These are phyloP conservation scores for Epinotia brunnichana DNA, from an alignment of 2,888 invertebrate genomes.

Conservation along the genomic window DNA sequence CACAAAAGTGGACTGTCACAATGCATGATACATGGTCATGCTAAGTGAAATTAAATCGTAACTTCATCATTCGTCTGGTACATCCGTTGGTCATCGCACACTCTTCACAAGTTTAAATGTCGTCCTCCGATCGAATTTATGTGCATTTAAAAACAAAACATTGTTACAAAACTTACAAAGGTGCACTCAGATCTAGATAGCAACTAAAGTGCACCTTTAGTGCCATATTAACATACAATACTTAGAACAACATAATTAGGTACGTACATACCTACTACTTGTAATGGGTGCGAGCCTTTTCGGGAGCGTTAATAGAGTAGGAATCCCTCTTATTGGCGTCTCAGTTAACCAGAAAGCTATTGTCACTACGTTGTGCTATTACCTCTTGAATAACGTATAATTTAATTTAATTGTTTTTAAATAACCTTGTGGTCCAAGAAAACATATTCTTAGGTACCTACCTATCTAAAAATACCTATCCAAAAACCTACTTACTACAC, in stretches of 20 bases:
- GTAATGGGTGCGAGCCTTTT: background rate
- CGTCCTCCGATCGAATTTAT: background rate
- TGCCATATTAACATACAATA: slow-evolving; percentile 19
- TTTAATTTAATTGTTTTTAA: too few species aligned
- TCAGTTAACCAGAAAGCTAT: background rate
- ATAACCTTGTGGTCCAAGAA: too few species aligned
- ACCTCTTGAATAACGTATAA: too few species aligned
- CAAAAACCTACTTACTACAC: too few species aligned
- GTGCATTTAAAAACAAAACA: background rate
- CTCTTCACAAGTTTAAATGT: background rate
- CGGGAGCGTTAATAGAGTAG: background rate
- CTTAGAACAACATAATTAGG: slow-evolving; percentile 4
- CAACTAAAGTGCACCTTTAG: slow-evolving; percentile 15
- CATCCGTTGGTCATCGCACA: too few species aligned
- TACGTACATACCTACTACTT: background rate
- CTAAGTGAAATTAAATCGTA: too few species aligned
- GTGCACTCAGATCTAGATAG: slow-evolving; percentile 21
- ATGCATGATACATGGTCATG: too few species aligned
- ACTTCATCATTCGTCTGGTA: too few species aligned
- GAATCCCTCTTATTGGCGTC: background rate
- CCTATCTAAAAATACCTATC: too few species aligned
- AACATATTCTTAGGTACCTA: too few species aligned
- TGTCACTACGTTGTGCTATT: background rate
- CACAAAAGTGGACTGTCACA: too few species aligned
- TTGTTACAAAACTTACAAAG: slow-evolving; percentile 7